Conservation (phyloP, 2,888 invertebrate genomes). For the Trachelus troglodyta region DNA sequence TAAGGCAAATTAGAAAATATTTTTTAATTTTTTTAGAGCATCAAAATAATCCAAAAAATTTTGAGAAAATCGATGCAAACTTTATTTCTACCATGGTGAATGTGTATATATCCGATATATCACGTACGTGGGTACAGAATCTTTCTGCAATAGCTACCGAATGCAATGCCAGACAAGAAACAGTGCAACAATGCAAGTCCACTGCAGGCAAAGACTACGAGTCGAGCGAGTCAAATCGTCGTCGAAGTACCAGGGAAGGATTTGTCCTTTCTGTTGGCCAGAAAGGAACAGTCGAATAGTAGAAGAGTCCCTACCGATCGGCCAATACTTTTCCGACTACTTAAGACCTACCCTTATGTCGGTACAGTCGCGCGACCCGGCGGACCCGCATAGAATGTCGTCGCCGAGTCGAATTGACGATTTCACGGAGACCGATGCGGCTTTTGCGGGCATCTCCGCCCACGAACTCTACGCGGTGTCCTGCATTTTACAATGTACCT, state of each 20-base stretch:
- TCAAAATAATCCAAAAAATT: neutral
- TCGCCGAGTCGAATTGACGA: conserved; percentile 62
- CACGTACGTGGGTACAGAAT: neutral
- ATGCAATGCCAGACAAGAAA: conserved; percentile 20
- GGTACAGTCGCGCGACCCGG: conserved; percentile 53
- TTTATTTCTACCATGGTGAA: neutral
- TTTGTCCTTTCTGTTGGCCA: conserved; percentile 12
- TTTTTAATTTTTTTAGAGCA: neutral
- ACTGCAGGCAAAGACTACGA: conserved; percentile 29
- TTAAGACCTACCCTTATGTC: conserved; percentile 45
- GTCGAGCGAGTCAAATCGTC: conserved; percentile 54
- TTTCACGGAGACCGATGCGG: conserved; percentile 65
- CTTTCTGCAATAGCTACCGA: neutral
- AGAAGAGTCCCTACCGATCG: conserved; percentile 5
- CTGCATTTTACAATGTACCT: conserved; percentile 60
- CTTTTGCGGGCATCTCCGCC: conserved; percentile 64
- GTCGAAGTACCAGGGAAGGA: conserved; percentile 15
- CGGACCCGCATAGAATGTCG: conserved; percentile 51
- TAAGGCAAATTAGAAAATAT: neutral
- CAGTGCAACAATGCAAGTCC: conserved; percentile 32
- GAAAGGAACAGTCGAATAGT: neutral
- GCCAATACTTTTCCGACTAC: conserved; percentile 50
- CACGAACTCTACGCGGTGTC: conserved; percentile 51
- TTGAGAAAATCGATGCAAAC: neutral
- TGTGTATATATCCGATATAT: neutral